Conservation (phyloP, 1,140 invertebrate species). For the Drosophila dunni region DNA sequence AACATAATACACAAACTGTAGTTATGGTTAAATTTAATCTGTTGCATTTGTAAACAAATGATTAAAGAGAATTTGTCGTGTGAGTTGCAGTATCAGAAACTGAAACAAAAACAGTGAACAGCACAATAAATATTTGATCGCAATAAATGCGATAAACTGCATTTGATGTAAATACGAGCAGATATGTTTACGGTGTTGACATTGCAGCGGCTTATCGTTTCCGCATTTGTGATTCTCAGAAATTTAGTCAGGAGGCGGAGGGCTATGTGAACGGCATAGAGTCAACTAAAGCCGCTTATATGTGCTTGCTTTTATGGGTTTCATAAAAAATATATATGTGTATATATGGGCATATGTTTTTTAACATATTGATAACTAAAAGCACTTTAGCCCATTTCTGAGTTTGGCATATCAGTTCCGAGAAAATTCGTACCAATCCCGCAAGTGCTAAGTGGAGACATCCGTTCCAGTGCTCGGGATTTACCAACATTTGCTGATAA, state of each 20-base stretch:
- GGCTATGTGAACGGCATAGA: slow-evolving; percentile 19
- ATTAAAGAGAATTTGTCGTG: background rate
- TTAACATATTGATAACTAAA: background rate
- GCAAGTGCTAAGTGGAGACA: slow-evolving; percentile 32
- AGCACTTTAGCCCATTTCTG: background rate
- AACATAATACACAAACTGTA: too few relatives aligned
- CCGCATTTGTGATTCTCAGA: slow-evolving; percentile 16
- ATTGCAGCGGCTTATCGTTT: slow-evolving; percentile 30
- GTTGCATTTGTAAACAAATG: slow-evolving; percentile 3
- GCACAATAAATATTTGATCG: background rate
- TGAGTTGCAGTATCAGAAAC: background rate
- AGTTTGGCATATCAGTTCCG: slow-evolving; percentile 9
- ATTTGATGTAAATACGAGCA: background rate
- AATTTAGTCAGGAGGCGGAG: slow-evolving; percentile 6
- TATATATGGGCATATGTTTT: background rate
- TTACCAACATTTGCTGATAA: slow-evolving; percentile 31
- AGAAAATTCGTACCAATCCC: slow-evolving; percentile 16
- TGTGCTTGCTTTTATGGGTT: slow-evolving; percentile 6
- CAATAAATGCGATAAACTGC: slow-evolving; percentile 1
- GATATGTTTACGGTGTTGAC: slow-evolving; percentile 18
- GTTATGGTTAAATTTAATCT: background rate
- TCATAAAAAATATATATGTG: background rate
- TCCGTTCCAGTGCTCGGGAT: slow-evolving; percentile 33
- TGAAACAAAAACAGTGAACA: background rate
- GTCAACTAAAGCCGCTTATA: slow-evolving; percentile 21